Conservation (phyloP, 2,888 invertebrate genomes). For the Stratiomys singularior region DNA sequence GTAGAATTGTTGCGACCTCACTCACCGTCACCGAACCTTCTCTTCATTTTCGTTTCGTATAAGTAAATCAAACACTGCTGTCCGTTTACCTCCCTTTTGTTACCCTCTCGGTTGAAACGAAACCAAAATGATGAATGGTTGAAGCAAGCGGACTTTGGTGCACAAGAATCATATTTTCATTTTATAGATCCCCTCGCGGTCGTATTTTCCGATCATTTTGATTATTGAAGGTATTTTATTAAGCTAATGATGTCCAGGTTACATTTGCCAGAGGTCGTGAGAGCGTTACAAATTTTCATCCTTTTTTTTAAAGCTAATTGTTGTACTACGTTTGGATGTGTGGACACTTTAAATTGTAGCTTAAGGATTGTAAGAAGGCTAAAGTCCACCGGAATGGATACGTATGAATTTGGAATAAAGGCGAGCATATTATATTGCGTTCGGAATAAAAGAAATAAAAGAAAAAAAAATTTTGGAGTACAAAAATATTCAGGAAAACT, state of each 20-base stretch:
- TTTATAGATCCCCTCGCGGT: background rate
- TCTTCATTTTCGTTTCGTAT: background rate
- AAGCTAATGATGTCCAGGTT: constrained; percentile 24
- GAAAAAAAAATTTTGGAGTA: too few species aligned
- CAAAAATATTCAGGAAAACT: too few species aligned
- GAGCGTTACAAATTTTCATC: background rate
- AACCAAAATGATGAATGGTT: constrained; percentile 25
- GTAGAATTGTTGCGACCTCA: constrained; percentile 2
- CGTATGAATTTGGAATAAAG: too few species aligned
- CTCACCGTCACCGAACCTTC: background rate
- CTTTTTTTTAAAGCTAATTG: too few species aligned
- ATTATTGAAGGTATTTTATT: constrained; percentile 17
- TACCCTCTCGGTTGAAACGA: background rate
- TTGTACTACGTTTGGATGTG: too few species aligned
- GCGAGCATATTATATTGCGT: too few species aligned
- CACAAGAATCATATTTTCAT: constrained; percentile 1
- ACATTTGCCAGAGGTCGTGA: constrained; percentile 9
- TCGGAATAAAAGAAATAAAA: too few species aligned
- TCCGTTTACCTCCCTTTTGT: background rate
- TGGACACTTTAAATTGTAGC: too few species aligned
- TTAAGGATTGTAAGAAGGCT: too few species aligned
- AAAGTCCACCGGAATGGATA: too few species aligned
- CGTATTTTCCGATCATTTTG: constrained; percentile 12
- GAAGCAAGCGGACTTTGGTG: background rate
- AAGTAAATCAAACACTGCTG: constrained; percentile 1